phyloP scores from a whole-genome alignment of 2,797 vertebrate species.

The Apogon talboti region DNA sequence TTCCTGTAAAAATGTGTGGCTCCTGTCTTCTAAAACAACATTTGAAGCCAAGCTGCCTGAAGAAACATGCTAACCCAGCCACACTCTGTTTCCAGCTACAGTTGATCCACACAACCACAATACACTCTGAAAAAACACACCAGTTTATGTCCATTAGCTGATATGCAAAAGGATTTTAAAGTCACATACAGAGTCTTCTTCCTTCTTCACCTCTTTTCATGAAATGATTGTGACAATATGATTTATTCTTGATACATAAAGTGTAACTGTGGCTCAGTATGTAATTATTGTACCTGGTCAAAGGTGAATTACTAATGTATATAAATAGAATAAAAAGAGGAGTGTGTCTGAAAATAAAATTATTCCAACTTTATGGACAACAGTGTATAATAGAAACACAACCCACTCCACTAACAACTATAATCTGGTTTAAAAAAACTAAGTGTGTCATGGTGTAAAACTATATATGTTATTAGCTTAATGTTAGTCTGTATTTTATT shows the following conservation, averaged over 20 bases:
- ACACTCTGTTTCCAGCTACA: slow-evolving; percentile 13
- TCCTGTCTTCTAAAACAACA: slow-evolving; percentile 7
- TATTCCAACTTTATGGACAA: too few species aligned
- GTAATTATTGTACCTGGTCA: too few species aligned
- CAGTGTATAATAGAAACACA: neutral
- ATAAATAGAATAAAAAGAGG: too few species aligned
- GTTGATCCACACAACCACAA: slow-evolving; percentile 1
- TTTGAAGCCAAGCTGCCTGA: slow-evolving; percentile 10
- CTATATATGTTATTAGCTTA: too few species aligned
- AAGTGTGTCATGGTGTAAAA: too few species aligned
- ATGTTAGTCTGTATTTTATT: too few species aligned
- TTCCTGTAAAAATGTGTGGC: slow-evolving; percentile 34
- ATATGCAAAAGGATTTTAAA: neutral
- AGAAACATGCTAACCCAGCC: slow-evolving; percentile 9
- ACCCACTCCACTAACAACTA: neutral
- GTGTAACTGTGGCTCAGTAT: too few species aligned
- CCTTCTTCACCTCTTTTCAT: too few species aligned
- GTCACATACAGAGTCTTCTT: neutral
- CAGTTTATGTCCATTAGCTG: slow-evolving; percentile 11
- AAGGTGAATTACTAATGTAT: too few species aligned
- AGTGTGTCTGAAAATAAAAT: too few species aligned
- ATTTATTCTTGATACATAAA: too few species aligned
- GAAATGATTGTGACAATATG: too few species aligned
- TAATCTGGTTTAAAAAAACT: neutral
- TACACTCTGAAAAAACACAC: neutral